These are phyloP conservation scores for Melangyna quadrimaculata DNA, from an alignment of 2,888 invertebrate genomes.

Conservation along the genomic window DNA sequence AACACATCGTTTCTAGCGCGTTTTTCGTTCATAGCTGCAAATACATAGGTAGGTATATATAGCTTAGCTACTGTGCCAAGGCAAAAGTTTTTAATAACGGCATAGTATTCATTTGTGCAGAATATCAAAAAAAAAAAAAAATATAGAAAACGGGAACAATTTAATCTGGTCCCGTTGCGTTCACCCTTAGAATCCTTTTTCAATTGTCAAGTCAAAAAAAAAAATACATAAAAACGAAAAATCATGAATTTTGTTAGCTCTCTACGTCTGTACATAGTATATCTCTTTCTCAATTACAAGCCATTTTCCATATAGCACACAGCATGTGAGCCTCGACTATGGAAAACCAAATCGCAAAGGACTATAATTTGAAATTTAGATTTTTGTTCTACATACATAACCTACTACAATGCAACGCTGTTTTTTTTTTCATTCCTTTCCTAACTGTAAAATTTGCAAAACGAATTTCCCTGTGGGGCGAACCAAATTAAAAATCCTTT, in stretches of 20 bases:
- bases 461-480: slow-evolving; percentile 69
- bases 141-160: slow-evolving; percentile 55
- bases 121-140: slow-evolving; percentile 6
- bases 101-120: slow-evolving; percentile 62
- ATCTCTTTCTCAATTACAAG: slow-evolving; percentile 44
- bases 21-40: neutral
- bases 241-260: slow-evolving; percentile 67
- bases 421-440: slow-evolving; percentile 27
- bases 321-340: slow-evolving; percentile 63
- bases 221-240: slow-evolving; percentile 27
- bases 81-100: slow-evolving; percentile 69
- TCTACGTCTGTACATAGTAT: slow-evolving; percentile 16
- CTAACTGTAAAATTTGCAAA: slow-evolving; percentile 66
- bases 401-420: neutral
- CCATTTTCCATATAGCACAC: slow-evolving; percentile 40
- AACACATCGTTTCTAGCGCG: slow-evolving; percentile 10
- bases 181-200: slow-evolving; percentile 69
- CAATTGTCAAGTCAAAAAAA: slow-evolving; percentile 61
- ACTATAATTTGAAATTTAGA: slow-evolving; percentile 71
- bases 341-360: slow-evolving; percentile 62
- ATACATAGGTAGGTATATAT: neutral
- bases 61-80: slow-evolving; percentile 33
- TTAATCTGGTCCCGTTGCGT: slow-evolving; percentile 70
- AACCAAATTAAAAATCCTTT: slow-evolving; percentile 60
- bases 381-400: slow-evolving; percentile 33